phyloP scores from a whole-genome alignment of 2,113 vertebrate genomes.

The Pelmatolapia mariae region DNA sequence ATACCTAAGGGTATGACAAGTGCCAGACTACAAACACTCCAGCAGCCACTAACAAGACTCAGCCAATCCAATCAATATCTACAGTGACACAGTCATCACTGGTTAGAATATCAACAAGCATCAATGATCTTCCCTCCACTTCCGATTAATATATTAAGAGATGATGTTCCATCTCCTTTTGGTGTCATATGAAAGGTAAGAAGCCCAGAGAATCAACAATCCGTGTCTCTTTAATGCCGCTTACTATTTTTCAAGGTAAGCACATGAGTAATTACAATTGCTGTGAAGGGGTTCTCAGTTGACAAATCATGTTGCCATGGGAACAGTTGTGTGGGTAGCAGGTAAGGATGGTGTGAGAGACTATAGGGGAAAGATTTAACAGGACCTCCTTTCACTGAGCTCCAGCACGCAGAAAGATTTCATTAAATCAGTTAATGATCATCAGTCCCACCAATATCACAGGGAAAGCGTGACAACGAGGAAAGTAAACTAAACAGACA shows the following conservation, averaged over 20 bases:
- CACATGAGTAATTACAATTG: neutral
- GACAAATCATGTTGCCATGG: constrained; percentile 65
- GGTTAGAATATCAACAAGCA: neutral
- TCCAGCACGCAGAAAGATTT: neutral
- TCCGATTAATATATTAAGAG: neutral
- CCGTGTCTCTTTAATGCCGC: neutral
- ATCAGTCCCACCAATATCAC: neutral
- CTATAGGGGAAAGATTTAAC: constrained; percentile 4
- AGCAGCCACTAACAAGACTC: neutral
- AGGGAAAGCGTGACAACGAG: neutral
- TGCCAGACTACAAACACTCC: neutral
- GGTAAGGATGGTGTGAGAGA: constrained; percentile 21
- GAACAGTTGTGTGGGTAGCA: constrained; percentile 57
- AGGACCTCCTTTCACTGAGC: neutral
- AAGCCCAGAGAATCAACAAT: neutral
- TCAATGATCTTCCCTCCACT: neutral
- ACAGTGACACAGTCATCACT: neutral
- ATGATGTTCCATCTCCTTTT: neutral
- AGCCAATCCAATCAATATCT: neutral
- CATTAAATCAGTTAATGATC: neutral
- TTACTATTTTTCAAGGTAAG: constrained; percentile 1
- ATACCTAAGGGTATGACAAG: neutral
- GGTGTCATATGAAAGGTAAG: neutral
- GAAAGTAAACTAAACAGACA: neutral
- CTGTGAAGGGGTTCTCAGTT: constrained; percentile 21